Base-by-base conservation (phyloP, 2,888 invertebrate genomes). In the Leptopilina drosophilae region DNA sequence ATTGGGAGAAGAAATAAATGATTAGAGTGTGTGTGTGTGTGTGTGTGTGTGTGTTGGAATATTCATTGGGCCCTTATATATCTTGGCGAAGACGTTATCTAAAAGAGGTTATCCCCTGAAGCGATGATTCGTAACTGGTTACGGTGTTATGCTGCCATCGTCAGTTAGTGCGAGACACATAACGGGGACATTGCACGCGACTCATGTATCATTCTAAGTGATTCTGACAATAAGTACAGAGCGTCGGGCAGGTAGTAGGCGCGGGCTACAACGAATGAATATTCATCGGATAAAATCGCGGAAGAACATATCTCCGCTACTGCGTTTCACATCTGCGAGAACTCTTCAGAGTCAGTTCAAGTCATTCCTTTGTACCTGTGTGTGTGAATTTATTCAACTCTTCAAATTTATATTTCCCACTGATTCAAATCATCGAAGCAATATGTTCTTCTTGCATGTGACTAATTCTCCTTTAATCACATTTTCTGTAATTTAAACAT, bases 131-230 rank as follows among this genome's bases (percentile, higher is more conserved):
- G 67, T 53, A 69, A 73, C 73, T 26, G 69, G 53, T 53, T 69
- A 20, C 26, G 26, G 49, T 20, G 26, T 69, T 73, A 49, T 26
- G 26, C 53, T 73, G 73, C 73, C 73, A 56, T 73, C 84, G 85
- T 87, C 85, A 85, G 82, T 77, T 84, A 82, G 56, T 73, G 73
- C 7, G 56, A 73, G 56, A 73, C 56, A 73, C 82, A 87, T 87
- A 87, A 88, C 87, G 87, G 85, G 80, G 78, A 84, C 85, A 86
- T 83, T 82, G 85, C 89, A 89, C 88, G 89, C 88, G 87, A 88
- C 85, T 87, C 87, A 83, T 88, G 86, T 86, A 89, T 89, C 89
- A 88, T 88, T 87, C 86, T 87, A 89, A 89, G 88, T 87, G 89
- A 89, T 89, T 89, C 87, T 88, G 20, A 62, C 62, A 62, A 62